Base-by-base conservation (phyloP, 2,797 vertebrate genomes). In the Hydrophis major region DNA sequence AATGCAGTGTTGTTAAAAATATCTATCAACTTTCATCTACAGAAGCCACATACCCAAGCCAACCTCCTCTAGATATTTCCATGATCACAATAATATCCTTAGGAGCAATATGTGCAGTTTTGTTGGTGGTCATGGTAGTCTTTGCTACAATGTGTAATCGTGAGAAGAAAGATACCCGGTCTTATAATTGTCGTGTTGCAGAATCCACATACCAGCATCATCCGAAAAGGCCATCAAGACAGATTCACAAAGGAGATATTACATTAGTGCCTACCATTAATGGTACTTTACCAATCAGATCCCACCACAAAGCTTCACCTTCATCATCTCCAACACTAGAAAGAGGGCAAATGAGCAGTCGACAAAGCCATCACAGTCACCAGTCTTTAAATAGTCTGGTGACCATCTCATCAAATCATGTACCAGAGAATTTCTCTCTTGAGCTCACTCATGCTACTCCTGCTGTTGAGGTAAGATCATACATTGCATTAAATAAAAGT, bases 201-300 rank as follows among this genome's bases (percentile, higher is more conserved):
- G 99, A 99, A 90, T 99, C 97, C 2, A 99, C 98, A 59, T 99
- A 99, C 96, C 99, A 99, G 97, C 99, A 99, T 95, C 99, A 99
- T 90, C 99, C 99, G 0, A 99, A 99, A 95, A 98, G 99, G 78
- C 99, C 99, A 0, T 98, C 99, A 1, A 97, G 99, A 93, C 99
- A 99, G 97, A 99, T 99, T 95, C 99, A 99, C 98, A 99, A 99
- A 96, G 98, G 98, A 0, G 99, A 99, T 96, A 99, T 99, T 90
- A 99, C 99, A 0, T 95, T 99, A 95, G 99, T 99, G 69, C 99
- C 99, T 0, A 99, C 99, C 0, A 96, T 99, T 7, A 99, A 99
- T 1, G 99, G 99, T 53, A 99, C 99, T 25, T 97, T 99, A 16
- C 99, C 99, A 59, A 98, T 99, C 87, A 97, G 98, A 56, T 98